Percentiles rank a stretch among this genome's conserved stretches.
These are phyloP conservation scores for Axea sp. DNA, from an alignment of 2,888 invertebrate genomes.

Conservation along the genomic window DNA sequence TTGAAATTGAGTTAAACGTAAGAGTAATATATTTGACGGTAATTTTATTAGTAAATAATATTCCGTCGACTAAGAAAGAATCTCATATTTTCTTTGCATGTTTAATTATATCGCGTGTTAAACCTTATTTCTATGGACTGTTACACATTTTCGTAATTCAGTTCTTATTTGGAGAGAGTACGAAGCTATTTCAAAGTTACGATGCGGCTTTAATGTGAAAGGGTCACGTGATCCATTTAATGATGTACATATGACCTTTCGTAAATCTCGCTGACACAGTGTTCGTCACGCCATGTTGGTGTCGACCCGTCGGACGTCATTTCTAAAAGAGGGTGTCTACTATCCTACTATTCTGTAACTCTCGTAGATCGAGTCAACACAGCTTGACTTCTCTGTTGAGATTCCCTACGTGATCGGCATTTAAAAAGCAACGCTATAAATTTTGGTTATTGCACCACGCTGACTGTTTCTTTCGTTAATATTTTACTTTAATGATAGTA, in stretches of 20 bases:
- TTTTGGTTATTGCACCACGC: constrained; percentile 4
- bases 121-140: too few species aligned
- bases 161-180: constrained; percentile 13
- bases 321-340: constrained; percentile 31
- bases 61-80: too few species aligned
- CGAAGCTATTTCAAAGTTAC: constrained; percentile 25
- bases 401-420: constrained; percentile 45
- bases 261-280: constrained; percentile 54
- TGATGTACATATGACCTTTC: constrained; percentile 54
- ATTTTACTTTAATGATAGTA: too few species aligned
- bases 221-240: constrained; percentile 42
- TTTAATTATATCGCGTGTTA: too few species aligned
- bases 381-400: constrained; percentile 43
- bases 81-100: too few species aligned
- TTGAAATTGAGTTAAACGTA: too few species aligned
- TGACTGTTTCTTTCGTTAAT: too few species aligned
- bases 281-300: constrained; percentile 27
- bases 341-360: constrained; percentile 47
- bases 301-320: constrained; percentile 45
- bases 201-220: constrained; percentile 34
- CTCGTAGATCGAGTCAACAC: constrained; percentile 39
- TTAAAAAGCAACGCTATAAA: background rate
- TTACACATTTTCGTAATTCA: constrained; percentile 4
- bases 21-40: too few species aligned
- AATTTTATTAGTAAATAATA: too few species aligned